Percentiles rank a stretch among this genome's conserved stretches.
phyloP scores from a whole-genome alignment of 2,797 vertebrate genomes.

The Naso thynnoides region DNA sequence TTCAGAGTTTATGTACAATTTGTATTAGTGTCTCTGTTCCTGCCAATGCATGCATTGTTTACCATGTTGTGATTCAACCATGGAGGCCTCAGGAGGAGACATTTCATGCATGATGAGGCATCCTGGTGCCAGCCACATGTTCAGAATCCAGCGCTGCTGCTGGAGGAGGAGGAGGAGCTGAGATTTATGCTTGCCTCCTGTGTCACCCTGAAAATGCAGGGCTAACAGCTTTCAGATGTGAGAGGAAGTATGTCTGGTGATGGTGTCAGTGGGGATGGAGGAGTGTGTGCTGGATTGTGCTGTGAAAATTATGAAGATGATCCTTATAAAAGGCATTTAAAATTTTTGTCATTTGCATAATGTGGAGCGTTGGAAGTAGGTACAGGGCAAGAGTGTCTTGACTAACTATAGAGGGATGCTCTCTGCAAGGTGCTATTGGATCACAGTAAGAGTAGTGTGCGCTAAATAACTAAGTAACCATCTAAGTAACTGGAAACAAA shows the following conservation, averaged over 20 bases:
- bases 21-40: not conserved
- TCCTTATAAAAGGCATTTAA: not conserved
- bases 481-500: too few species aligned
- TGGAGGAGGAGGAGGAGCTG: constrained; percentile 51
- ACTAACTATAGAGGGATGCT: not conserved
- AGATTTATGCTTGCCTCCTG: constrained; percentile 69
- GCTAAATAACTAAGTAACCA: too few species aligned
- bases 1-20: not conserved
- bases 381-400: not conserved
- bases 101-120: constrained; percentile 40
- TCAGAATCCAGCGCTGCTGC: constrained; percentile 35
- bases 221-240: constrained; percentile 80
- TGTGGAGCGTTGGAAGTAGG: not conserved
- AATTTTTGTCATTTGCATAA: not conserved
- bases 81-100: constrained; percentile 26
- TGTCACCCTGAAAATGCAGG: constrained; percentile 73
- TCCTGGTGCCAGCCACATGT: constrained; percentile 73
- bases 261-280: not conserved
- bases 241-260: constrained; percentile 42
- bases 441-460: not conserved
- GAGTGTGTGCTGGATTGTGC: constrained; percentile 10
- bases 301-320: constrained; percentile 9
- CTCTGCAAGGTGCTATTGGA: not conserved
- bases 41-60: constrained; percentile 3
- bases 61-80: not conserved